Evolutionary conservation across 1,140 invertebrate species (phyloP), one percentile per base, ranked within the genome.

Genomic region (Drosophila pseudoobscura): DNA sequence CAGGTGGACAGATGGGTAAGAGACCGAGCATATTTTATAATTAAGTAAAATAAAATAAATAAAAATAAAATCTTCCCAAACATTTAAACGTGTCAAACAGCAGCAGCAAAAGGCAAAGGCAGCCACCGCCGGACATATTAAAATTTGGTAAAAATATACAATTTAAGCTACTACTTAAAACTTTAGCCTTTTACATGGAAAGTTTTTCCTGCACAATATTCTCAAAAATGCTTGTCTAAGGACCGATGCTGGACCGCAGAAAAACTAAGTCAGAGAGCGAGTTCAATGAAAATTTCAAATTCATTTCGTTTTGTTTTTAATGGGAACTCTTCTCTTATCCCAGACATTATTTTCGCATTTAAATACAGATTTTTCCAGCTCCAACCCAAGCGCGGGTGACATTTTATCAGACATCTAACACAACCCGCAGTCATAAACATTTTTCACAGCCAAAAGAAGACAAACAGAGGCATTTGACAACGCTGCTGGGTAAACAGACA

Each of bases 131-230:
- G 11, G 3, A 13, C 3, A 39, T 39, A 39, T 13, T 41, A 63
- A 13, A 39, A 68, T 63, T 69, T 29, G 24, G 63, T 56, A 57
- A 63, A 50, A 69, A 69, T 69, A 59, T 75, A 66, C 60, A 75
- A 66, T 75, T 66, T 53, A 75, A 60, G 63, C 74, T 64, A 76
- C 62, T 47, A 76, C 73, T 75, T 76, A 57, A 76, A 76, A 76
- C 63, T 76, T 75, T 76, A 47, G 46, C 56, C 74, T 69, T 54
- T 11, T 43, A 26, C 44, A 49, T 69, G 15, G 24, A 76, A 76
- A 76, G 56, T 76, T 75, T 9, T 60, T 17, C 71, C 59, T n/a
- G 49, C 60, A 54, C 52, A 50, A 58, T 58, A 53, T 45, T 55
- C 51, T 61, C 73, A 66, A 73, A 65, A 75, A 74, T 72, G 11